These are phyloP conservation scores for Baryphthengus martii DNA, from an alignment of 2,113 vertebrate genomes.

Conservation along the genomic window DNA sequence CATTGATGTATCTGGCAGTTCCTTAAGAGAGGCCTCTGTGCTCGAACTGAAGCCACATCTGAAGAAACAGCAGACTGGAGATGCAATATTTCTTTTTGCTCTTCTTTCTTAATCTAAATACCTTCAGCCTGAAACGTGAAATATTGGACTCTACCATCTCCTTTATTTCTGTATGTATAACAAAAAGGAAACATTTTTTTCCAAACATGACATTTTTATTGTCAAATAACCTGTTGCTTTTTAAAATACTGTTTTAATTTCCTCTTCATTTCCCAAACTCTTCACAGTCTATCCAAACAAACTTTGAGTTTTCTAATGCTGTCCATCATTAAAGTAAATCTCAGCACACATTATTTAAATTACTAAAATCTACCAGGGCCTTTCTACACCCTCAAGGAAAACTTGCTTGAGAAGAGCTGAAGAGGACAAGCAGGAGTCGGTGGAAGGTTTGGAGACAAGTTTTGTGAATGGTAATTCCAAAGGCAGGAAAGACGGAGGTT, in stretches of 20 bases:
- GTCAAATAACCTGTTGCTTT: background rate
- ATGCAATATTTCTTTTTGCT: background rate
- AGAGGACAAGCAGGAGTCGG: background rate
- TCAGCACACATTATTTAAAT: background rate
- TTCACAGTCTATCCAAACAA: background rate
- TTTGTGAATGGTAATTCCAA: background rate
- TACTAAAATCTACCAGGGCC: background rate
- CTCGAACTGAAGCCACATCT: background rate
- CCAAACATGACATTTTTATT: constrained; percentile 8
- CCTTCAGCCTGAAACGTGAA: background rate
- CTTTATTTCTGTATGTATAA: background rate
- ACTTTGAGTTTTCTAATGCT: background rate
- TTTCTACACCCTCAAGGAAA: background rate
- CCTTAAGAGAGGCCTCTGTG: background rate
- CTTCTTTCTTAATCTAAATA: background rate
- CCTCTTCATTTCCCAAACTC: background rate
- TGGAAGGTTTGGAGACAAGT: background rate
- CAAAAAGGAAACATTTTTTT: background rate
- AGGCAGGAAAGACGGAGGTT: background rate
- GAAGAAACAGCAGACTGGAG: background rate
- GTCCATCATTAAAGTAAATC: background rate
- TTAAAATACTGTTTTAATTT: background rate
- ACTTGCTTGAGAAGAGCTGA: background rate
- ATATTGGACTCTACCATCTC: background rate
- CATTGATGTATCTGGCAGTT: background rate